phyloP scores from a whole-genome alignment of 2,113 vertebrate genomes.

The Spea bombifrons region DNA sequence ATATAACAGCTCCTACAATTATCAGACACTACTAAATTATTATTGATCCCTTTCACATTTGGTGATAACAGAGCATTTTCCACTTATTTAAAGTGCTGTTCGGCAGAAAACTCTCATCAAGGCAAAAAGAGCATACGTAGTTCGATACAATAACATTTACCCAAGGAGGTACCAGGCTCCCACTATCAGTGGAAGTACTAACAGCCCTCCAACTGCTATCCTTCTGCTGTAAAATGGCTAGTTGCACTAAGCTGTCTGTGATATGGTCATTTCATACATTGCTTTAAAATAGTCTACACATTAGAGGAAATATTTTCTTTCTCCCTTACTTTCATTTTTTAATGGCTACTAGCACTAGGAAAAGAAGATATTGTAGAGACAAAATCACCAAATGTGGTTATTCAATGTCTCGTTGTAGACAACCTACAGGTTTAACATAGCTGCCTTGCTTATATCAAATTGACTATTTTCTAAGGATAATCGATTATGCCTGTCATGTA shows the following conservation, averaged over 20 bases:
- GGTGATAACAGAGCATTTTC: conserved; percentile 85
- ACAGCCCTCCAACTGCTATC: conserved; percentile 50
- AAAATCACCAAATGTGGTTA: conserved; percentile 32
- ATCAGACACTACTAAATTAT: conserved; percentile 83
- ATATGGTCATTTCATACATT: conserved; percentile 58
- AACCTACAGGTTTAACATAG: not conserved
- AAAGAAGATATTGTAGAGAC: not conserved
- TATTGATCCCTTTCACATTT: conserved; percentile 79
- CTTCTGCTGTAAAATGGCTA: conserved; percentile 54
- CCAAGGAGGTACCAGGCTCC: conserved; percentile 56
- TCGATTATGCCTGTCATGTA: not conserved
- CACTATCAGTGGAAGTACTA: conserved; percentile 62
- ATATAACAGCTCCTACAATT: conserved; percentile 86
- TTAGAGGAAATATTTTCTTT: conserved; percentile 34
- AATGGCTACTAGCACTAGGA: conserved; percentile 43
- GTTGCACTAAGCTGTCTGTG: conserved; percentile 51
- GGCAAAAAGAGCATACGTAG: conserved; percentile 77
- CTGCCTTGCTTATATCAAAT: not conserved
- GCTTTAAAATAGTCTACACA: conserved; percentile 50
- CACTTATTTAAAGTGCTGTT: conserved; percentile 89
- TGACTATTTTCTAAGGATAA: not conserved
- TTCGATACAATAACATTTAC: conserved; percentile 66
- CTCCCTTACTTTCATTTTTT: not conserved
- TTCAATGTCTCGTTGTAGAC: not conserved
- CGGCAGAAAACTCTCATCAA: conserved; percentile 77